A percentile compares a stretch with the other conserved stretches of the same genome.
These are phyloP conservation scores for Pseudopodoces humilis DNA, from an alignment of 2,113 vertebrate species.

Conservation along the genomic window DNA sequence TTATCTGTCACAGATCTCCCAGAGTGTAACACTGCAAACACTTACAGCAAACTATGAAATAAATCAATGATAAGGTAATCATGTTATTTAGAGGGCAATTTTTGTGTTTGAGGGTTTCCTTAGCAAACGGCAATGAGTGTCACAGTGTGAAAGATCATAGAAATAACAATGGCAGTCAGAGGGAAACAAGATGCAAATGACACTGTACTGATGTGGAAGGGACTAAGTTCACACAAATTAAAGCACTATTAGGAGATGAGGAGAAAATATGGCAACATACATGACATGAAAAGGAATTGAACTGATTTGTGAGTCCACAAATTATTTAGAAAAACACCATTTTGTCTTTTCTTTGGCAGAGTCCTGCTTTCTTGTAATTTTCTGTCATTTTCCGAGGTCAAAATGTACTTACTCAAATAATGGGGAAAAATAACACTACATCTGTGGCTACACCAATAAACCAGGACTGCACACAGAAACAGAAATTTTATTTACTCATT, in stretches of 20 bases:
- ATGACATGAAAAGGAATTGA: not conserved
- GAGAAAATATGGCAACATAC: not conserved
- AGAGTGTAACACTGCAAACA: not conserved
- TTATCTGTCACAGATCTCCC: not conserved
- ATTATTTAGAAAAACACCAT: not conserved
- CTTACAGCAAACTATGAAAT: conserved; percentile 6
- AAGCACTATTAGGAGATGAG: not conserved
- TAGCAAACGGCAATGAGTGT: conserved; percentile 3
- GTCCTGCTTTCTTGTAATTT: not conserved
- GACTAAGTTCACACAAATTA: not conserved
- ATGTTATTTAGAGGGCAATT: conserved; percentile 22
- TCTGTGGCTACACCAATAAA: not conserved
- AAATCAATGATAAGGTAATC: conserved; percentile 59
- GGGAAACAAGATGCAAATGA: not conserved
- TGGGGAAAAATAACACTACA: not conserved
- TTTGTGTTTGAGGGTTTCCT: conserved; percentile 29
- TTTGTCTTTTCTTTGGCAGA: not conserved
- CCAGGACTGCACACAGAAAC: not conserved
- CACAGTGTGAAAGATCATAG: conserved; percentile 2
- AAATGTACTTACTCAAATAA: not conserved
- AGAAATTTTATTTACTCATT: not conserved
- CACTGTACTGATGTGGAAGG: not conserved
- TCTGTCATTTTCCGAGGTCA: not conserved
- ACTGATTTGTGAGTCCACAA: not conserved
- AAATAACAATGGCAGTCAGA: not conserved